Percentiles rank a stretch among this genome's conserved stretches.
These are phyloP conservation scores for Pipistrellus pygmaeus DNA, from an alignment of 2,797 vertebrate genomes.

Conservation along the genomic window DNA sequence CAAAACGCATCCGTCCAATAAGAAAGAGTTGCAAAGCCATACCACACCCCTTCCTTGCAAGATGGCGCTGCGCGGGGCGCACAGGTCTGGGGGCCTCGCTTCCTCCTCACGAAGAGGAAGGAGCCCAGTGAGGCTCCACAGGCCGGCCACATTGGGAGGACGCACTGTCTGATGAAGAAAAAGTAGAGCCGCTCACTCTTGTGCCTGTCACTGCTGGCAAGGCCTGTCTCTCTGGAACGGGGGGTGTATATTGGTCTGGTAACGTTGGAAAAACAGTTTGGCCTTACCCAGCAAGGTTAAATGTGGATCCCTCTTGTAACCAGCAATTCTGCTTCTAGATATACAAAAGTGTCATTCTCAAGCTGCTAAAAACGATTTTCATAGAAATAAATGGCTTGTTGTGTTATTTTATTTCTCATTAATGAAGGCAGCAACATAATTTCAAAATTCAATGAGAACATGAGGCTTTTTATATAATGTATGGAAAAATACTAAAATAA, in stretches of 20 bases:
- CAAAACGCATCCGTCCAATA: background rate
- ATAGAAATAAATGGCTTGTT: background rate
- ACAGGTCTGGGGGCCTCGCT: background rate
- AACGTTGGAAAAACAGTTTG: background rate
- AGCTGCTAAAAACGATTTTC: background rate
- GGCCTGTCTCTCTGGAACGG: background rate
- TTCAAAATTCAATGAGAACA: background rate
- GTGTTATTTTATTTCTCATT: background rate
- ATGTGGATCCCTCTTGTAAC: background rate
- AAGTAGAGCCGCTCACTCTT: background rate
- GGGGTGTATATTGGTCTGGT: background rate
- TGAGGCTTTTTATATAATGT: background rate
- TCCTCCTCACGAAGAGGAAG: background rate
- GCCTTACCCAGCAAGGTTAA: background rate
- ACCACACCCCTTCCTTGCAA: background rate
- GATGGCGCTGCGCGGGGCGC: no score
- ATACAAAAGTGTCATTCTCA: background rate
- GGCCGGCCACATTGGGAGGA: background rate
- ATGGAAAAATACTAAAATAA: background rate
- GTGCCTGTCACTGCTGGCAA: background rate
- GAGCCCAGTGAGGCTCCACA: background rate
- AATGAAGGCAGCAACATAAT: background rate
- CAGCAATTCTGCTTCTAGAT: background rate
- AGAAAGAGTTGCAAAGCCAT: background rate
- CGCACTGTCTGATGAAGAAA: background rate